These are phyloP conservation scores for Marmota monax DNA, from an alignment of 2,113 vertebrate genomes.

Conservation along the genomic window DNA sequence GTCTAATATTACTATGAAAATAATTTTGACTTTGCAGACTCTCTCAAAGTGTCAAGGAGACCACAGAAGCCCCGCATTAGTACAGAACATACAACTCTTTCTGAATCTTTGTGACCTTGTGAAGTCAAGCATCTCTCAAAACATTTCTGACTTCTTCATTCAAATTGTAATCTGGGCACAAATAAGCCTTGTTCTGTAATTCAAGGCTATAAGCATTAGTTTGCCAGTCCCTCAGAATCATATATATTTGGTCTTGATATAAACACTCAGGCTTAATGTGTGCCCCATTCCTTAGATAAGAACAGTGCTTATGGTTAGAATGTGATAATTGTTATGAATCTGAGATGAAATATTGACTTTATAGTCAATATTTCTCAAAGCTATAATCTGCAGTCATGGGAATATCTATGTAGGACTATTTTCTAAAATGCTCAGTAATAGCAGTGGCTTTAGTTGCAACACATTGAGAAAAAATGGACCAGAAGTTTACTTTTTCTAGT, in stretches of 20 bases:
- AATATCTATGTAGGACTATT: neutral
- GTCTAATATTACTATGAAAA: neutral
- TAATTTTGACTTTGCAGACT: neutral
- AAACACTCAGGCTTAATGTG: neutral
- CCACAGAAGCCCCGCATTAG: neutral
- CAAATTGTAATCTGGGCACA: neutral
- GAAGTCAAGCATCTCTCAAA: neutral
- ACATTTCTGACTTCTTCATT: slow-evolving; percentile 21
- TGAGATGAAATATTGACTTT: slow-evolving; percentile 21
- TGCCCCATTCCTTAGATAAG: neutral
- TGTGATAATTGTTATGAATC: neutral
- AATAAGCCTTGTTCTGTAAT: neutral
- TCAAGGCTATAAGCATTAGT: neutral
- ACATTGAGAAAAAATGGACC: slow-evolving; percentile 55
- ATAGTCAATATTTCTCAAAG: slow-evolving; percentile 8
- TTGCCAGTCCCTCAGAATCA: neutral
- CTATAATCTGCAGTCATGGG: neutral
- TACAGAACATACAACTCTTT: neutral
- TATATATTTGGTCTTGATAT: neutral
- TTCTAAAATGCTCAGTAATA: slow-evolving; percentile 25
- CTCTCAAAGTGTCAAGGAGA: neutral
- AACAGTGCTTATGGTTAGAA: neutral
- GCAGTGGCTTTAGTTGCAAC: neutral
- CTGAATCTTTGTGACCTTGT: neutral
- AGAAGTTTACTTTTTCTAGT: neutral